Conservation (phyloP, 2,888 invertebrate species). For the Hirtodrosophila duncani region DNA sequence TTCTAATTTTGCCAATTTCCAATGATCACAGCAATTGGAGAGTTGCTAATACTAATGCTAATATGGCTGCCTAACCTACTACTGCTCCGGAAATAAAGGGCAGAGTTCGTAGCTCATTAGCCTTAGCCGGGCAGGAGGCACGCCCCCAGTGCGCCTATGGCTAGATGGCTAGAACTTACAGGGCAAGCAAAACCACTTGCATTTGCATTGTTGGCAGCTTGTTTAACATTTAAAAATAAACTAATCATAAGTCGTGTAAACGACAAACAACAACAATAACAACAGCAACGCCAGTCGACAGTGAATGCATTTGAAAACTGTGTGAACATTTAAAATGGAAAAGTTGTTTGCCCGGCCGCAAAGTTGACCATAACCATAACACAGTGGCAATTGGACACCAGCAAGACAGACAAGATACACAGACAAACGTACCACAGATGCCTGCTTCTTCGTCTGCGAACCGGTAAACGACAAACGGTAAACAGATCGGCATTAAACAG, state of each 20-base stretch:
- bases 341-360: constrained; percentile 64
- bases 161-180: background rate
- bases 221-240: constrained; percentile 51
- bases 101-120: constrained; percentile 54
- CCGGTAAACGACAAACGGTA: constrained; percentile 33
- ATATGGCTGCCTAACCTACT: constrained; percentile 19
- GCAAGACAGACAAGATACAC: constrained; percentile 5
- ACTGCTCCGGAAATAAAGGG: constrained; percentile 38
- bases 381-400: constrained; percentile 60
- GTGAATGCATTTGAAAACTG: constrained; percentile 51
- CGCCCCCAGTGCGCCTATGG: constrained; percentile 27
- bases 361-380: constrained; percentile 67
- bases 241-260: constrained; percentile 51
- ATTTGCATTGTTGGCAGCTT: constrained; percentile 36
- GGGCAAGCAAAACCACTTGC: constrained; percentile 16
- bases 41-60: constrained; percentile 35
- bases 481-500: constrained; percentile 28
- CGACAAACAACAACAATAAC: constrained; percentile 15
- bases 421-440: constrained; percentile 20
- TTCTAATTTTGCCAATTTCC: constrained; percentile 65
- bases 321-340: constrained; percentile 66
- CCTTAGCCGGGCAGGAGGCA: constrained; percentile 12
- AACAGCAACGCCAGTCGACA: constrained; percentile 6
- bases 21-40: constrained; percentile 51
- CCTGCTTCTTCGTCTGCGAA: constrained; percentile 37